Evolutionary conservation across 2,797 vertebrate genomes (phyloP).

Genomic region (Allobates femoralis): DNA sequence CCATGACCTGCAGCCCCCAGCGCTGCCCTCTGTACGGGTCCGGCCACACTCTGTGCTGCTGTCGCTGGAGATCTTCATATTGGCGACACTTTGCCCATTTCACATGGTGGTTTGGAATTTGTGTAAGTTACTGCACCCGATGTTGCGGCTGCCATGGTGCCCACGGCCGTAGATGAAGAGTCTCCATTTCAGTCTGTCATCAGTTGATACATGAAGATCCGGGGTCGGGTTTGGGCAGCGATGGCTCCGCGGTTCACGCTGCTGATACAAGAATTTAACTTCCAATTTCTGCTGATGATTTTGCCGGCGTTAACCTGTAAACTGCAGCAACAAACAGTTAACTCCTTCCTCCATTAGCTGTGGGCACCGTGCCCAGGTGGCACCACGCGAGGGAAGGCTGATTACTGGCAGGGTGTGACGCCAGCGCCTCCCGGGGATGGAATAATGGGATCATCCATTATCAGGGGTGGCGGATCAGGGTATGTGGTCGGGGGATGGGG

Average conservation of each 20-base stretch:
- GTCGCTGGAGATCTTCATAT: too few relatives aligned
- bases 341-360: constrained; percentile 20
- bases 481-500: neutral
- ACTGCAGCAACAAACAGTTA: neutral
- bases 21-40: neutral
- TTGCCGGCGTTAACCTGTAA: neutral
- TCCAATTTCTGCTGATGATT: neutral
- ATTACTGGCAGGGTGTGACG: constrained; percentile 11
- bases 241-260: neutral
- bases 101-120: neutral
- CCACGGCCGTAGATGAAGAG: neutral
- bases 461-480: neutral
- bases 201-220: neutral
- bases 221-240: too few relatives aligned
- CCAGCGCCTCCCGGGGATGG: neutral
- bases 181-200: constrained; percentile 15
- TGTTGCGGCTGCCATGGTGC: neutral
- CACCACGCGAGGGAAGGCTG: neutral
- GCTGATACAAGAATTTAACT: neutral
- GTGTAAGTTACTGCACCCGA: neutral
- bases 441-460: neutral
- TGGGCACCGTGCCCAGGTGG: constrained; percentile 35
- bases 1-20: neutral
- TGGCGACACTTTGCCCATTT: neutral
- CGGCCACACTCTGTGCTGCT: neutral